Base-by-base conservation (phyloP, 2,888 invertebrate species). In the Dicycla oo region DNA sequence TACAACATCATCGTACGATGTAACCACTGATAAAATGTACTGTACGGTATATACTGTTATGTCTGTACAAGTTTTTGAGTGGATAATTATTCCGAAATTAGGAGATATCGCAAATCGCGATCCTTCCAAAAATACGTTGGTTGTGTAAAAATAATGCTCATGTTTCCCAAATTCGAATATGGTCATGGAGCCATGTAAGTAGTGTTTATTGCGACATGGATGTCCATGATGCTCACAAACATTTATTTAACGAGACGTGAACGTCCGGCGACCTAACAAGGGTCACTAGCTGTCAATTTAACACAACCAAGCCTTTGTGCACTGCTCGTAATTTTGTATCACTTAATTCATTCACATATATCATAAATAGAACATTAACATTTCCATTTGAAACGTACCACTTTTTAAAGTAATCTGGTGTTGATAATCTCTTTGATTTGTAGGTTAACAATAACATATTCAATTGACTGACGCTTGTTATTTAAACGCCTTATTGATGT, bases 201-300 rank as follows among this genome's bases (percentile, higher is more conserved):
- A 80, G 78, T 77, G 75, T 81, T 76, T 76, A 84, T 88, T 89
- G 83, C 85, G 80, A 86, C 86, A 88, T 83, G 69, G 67, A 65
- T 80, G 86, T 80, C 83, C 82, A 74, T 84, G 84, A 80, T 79
- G 78, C 73, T 83, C 86, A 85, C 86, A 87, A 84, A 86, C 82
- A 84, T 87, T 87, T 85, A 86, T 86, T 88, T 85, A 90, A 88
- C 87, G 87, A 90, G 88, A 89, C 86, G 84, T 85, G 81, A 86
- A 86, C 89, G 87, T 91, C 90, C 90, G 91, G 88, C 85, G 87
- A 88, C 88, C 86, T 86, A 84, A 84, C 86, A 69, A 88, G 88
- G 91, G 90, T 90, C 90, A 89, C 87, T 87, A 85, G 84, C 87
- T 89, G 88, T 89, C 89, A 88, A 86, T 89, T 88, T 82, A 80